Evolutionary conservation across 2,113 vertebrate genomes (phyloP), one percentile per base, ranked within the genome.

Genomic region (Hippocampus zosterae): DNA sequence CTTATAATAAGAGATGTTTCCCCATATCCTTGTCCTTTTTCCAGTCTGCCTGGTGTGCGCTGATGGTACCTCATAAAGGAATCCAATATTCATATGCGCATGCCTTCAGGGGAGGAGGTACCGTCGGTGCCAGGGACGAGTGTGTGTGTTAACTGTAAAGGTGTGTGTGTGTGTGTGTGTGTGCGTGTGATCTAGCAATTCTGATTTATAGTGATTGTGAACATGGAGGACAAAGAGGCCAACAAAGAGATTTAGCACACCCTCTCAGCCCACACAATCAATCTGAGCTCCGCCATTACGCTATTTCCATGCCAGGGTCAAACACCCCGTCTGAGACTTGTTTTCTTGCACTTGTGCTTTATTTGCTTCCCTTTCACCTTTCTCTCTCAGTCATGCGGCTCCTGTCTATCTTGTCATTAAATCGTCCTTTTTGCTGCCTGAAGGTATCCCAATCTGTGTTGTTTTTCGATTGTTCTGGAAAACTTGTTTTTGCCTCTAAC

Each of bases 1-100:
- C 69, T 69, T 78, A 78, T 86, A 65, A 83, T 68, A 81, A 82
- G 65, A 77, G 84, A 78, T 74, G 61, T 80, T 75, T 74, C 68
- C 48, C 70, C 76, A 83, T 81, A 81, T 79, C 71, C 68, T 76
- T 73, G 74, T 80, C 81, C 76, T 80, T 88, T 88, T 84, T 84
- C 80, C 73, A 86, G 67, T 88, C 81, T 82, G 77, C 75, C 78
- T 75, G 67, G 82, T 85, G 84, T 82, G 75, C 76, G 81, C 72
- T 89, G 86, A 88, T 82, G 83, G 78, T 57, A 59, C 80, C 83
- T 81, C 79, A 87, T 89, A 85, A 84, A 80, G 75, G 74, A 84
- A 84, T 85, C 78, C 81, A 80, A 84, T 89, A 89, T 90, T 89
- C 83, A 89, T 87, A 87, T 81, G 84, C 77, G 79, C 79, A 80